These are phyloP conservation scores for Anguilla megastoma DNA, from an alignment of 2,797 vertebrate genomes.

Conservation along the genomic window DNA sequence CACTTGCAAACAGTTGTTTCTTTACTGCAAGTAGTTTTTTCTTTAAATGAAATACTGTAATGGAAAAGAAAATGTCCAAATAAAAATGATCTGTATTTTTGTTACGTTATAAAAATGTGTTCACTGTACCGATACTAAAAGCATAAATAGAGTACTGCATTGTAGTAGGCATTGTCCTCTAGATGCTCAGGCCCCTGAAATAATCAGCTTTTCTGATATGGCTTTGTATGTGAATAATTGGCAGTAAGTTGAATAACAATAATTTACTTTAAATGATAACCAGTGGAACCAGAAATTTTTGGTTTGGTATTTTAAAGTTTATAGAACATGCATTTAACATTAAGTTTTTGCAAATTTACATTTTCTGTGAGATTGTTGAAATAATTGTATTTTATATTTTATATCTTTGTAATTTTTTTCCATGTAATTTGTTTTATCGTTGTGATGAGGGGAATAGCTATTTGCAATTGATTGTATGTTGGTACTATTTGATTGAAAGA, in stretches of 20 bases:
- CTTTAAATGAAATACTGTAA: background rate
- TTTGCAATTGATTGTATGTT: constrained; percentile 51
- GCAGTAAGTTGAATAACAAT: background rate
- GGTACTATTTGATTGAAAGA: constrained; percentile 64
- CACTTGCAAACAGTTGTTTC: no score
- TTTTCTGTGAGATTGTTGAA: background rate
- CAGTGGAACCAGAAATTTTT: background rate
- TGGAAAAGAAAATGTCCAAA: background rate
- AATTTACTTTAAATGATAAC: background rate
- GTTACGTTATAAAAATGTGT: background rate
- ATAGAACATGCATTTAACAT: background rate
- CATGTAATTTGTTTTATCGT: constrained; percentile 46
- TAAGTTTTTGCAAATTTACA: background rate
- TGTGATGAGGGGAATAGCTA: constrained; percentile 65
- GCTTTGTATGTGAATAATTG: background rate
- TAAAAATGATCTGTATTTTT: background rate
- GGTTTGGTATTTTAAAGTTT: constrained; percentile 6
- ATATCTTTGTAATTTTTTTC: background rate
- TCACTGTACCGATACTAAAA: background rate
- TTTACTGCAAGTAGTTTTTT: background rate
- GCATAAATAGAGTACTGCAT: background rate
- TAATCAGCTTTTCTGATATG: background rate
- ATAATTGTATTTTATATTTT: constrained; percentile 6
- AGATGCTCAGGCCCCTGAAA: background rate
- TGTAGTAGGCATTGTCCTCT: background rate